Base-by-base conservation (phyloP, 2,888 invertebrate species). In the Synergus umbraculus region DNA sequence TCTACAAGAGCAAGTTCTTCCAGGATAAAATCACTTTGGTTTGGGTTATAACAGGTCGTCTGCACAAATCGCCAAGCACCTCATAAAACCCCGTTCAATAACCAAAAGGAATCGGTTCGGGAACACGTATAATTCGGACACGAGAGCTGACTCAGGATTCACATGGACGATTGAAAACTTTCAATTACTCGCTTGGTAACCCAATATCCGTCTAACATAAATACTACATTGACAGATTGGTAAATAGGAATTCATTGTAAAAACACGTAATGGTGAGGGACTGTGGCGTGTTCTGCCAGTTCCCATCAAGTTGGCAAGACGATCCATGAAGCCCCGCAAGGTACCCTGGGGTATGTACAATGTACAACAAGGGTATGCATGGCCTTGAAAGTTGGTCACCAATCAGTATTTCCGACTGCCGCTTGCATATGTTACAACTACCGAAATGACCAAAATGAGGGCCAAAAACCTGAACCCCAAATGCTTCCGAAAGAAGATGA, bases 211-310 rank as follows among this genome's bases (percentile, higher is more conserved):
- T 85, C 83, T 83, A 87, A 88, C 90, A 91, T 91, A 91, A 91
- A 91, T 91, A 90, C 89, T 87, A 83, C 88, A 91, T 91, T 90
- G 91, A 89, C 90, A 88, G 89, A 84, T 87, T 87, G 83, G 89
- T 89, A 91, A 91, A 91, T 90, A 89, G 88, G 90, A 88, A 90
- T 90, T 89, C 89, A 89, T 91, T 90, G 88, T 90, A 88, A 89
- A 90, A 91, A 90, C 88, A 89, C 87, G 88, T 89, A 88, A 89
- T 87, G 84, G 86, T 77, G 80, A 79, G 83, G 83, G 86, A 79
- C 83, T 60, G 60, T 60, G 60, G 60, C 69, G 77, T 79, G 77
- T 79, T 83, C 82, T 76, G 77, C 81, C 29, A 37, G 54, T 79
- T 76, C 66, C 79, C 69, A 78, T 58, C 43, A 64, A 29, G 1